A percentile compares a stretch with the other conserved stretches of the same genome.
Evolutionary conservation across 2,797 vertebrate genomes (phyloP).

Genomic region (Clarias platycephalus): DNA sequence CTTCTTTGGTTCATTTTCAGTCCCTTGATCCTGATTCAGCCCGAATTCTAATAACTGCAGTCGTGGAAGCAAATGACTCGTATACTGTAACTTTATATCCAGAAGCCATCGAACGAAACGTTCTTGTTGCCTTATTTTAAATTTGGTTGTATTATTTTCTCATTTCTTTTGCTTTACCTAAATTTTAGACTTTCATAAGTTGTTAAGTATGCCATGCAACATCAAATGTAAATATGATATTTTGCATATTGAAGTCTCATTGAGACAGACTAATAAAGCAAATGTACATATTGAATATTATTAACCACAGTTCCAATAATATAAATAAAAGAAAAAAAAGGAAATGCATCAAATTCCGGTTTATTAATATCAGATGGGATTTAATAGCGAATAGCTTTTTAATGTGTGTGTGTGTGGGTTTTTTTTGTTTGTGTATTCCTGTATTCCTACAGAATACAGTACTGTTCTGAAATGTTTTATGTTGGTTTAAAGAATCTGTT

Average conservation of each 20-base stretch:
- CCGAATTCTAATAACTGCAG: constrained; percentile 39
- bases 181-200: constrained; percentile 16
- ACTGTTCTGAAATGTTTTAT: constrained; percentile 69
- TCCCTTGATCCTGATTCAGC: background rate
- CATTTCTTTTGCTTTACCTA: background rate
- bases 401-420: constrained; percentile 57
- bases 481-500: constrained; percentile 67
- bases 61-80: constrained; percentile 21
- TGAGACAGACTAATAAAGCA: constrained; percentile 57
- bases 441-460: constrained; percentile 63
- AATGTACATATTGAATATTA: constrained; percentile 71
- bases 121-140: constrained; percentile 71
- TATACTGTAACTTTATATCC: background rate
- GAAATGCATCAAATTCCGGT: constrained; percentile 54
- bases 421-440: constrained; percentile 63
- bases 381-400: constrained; percentile 60
- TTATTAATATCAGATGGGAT: constrained; percentile 59
- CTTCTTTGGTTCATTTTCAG: background rate
- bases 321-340: constrained; percentile 46
- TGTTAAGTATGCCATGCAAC: constrained; percentile 49
- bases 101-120: constrained; percentile 56
- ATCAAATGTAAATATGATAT: constrained; percentile 57
- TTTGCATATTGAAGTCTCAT: constrained; percentile 63
- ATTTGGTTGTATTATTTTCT: constrained; percentile 35
- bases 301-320: constrained; percentile 52